phyloP scores from a whole-genome alignment of 2,797 vertebrate species.

The Eulemur coronatus region DNA sequence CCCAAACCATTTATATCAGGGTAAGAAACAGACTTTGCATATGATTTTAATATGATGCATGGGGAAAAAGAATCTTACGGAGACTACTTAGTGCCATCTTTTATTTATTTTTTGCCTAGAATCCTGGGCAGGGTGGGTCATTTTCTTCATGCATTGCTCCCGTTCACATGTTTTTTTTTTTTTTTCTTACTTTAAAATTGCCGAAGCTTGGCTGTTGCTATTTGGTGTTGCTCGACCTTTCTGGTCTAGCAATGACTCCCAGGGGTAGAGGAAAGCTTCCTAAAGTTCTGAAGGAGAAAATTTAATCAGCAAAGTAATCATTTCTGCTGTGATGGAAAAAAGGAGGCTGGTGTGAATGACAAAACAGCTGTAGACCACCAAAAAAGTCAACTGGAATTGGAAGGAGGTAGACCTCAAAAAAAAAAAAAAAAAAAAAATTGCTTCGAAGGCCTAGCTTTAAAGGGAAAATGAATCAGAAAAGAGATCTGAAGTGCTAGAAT shows the following conservation, averaged over 20 bases:
- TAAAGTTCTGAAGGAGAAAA: slow-evolving; percentile 77
- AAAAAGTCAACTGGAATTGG: slow-evolving; percentile 80
- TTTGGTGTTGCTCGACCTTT: slow-evolving; percentile 56
- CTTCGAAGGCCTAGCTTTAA: slow-evolving; percentile 79
- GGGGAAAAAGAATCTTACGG: background rate
- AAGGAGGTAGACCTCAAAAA: slow-evolving; percentile 76
- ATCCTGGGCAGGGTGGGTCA: background rate
- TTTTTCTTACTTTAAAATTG: slow-evolving; percentile 54
- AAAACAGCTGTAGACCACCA: slow-evolving; percentile 83
- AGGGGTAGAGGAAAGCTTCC: slow-evolving; percentile 50
- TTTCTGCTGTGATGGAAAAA: slow-evolving; percentile 70
- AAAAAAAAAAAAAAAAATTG: slow-evolving; percentile 61
- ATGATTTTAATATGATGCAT: background rate
- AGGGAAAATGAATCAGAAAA: slow-evolving; percentile 84
- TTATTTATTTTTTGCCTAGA: slow-evolving; percentile 62
- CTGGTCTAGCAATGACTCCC: slow-evolving; percentile 56
- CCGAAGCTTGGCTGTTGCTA: slow-evolving; percentile 23
- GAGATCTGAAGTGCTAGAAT: slow-evolving; percentile 85
- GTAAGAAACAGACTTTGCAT: slow-evolving; percentile 13
- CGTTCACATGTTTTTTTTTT: slow-evolving; percentile 46
- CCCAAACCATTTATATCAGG: background rate
- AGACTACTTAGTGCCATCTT: slow-evolving; percentile 27
- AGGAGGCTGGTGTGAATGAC: slow-evolving; percentile 63
- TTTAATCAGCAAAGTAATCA: slow-evolving; percentile 80
- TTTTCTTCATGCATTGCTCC: slow-evolving; percentile 29